phyloP scores from a whole-genome alignment of 2,888 invertebrate species.

The Agonopterix subpropinquella region DNA sequence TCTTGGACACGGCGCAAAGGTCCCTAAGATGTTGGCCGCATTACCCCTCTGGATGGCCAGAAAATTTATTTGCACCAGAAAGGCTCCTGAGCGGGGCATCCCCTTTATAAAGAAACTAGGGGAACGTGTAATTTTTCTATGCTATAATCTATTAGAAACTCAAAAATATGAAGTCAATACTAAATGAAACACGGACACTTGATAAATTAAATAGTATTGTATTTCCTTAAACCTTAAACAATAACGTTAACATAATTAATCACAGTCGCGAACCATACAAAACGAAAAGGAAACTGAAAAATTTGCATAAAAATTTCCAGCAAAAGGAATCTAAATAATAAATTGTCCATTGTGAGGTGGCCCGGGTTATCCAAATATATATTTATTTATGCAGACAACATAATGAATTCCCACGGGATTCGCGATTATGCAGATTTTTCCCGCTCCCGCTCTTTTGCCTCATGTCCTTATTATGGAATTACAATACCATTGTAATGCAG shows the following conservation, averaged over 20 bases:
- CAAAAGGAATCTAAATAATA: slow-evolving; percentile 64
- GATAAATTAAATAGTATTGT: too few species aligned
- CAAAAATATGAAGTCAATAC: too few species aligned
- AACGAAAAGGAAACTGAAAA: slow-evolving; percentile 3
- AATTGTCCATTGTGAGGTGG: slow-evolving; percentile 64
- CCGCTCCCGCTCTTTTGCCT: slow-evolving; percentile 24
- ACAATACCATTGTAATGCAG: not conserved
- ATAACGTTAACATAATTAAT: slow-evolving; percentile 6
- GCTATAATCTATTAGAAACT: too few species aligned
- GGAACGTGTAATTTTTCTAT: too few species aligned
- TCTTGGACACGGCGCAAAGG: too few species aligned
- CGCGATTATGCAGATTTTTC: slow-evolving; percentile 57
- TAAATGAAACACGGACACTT: too few species aligned
- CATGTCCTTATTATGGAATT: slow-evolving; percentile 26
- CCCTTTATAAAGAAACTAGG: too few species aligned
- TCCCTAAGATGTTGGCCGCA: too few species aligned
- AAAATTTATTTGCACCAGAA: too few species aligned
- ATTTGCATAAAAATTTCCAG: slow-evolving; percentile 15
- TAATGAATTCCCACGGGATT: slow-evolving; percentile 58
- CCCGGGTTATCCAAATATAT: slow-evolving; percentile 48
- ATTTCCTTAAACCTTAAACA: not conserved
- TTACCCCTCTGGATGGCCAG: too few species aligned
- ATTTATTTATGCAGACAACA: slow-evolving; percentile 65
- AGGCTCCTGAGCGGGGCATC: too few species aligned
- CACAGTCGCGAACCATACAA: not conserved